These are phyloP conservation scores for Penaeus vannamei DNA, from an alignment of 1,140 invertebrate genomes.

Conservation along the genomic window DNA sequence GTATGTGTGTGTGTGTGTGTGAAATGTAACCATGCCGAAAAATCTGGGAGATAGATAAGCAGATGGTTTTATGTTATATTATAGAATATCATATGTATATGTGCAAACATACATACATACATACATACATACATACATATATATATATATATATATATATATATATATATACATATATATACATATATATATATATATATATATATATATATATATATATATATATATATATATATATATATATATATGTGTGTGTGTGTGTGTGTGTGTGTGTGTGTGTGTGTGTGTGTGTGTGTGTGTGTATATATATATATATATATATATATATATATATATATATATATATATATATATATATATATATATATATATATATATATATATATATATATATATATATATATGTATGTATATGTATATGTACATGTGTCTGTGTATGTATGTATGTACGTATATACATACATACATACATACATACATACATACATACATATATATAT, in stretches of 20 bases:
- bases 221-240: constrained; percentile 16
- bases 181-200: constrained; percentile 16
- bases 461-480: too few species aligned
- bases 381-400: constrained; percentile 1
- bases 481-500: not conserved
- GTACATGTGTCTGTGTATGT: too few species aligned
- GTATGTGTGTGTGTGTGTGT: too few species aligned
- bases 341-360: too few species aligned
- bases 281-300: constrained; percentile 11
- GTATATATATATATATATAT: constrained; percentile 14
- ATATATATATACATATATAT: constrained; percentile 16
- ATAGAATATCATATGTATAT: too few species aligned
- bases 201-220: constrained; percentile 16
- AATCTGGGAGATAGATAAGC: too few species aligned
- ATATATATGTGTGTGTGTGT: constrained; percentile 12
- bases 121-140: constrained; percentile 1
- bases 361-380: constrained; percentile 16
- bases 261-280: constrained; percentile 11
- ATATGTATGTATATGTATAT: too few species aligned
- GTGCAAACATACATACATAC: not conserved
- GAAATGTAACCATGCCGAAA: too few species aligned
- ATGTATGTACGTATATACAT: too few species aligned
- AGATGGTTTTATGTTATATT: too few species aligned
- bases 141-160: not conserved
- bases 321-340: too few species aligned